A percentile compares a stretch with the other conserved stretches of the same genome.
Conservation (phyloP, 2,797 vertebrate species). For the Schizopygopsis malacanthus region DNA sequence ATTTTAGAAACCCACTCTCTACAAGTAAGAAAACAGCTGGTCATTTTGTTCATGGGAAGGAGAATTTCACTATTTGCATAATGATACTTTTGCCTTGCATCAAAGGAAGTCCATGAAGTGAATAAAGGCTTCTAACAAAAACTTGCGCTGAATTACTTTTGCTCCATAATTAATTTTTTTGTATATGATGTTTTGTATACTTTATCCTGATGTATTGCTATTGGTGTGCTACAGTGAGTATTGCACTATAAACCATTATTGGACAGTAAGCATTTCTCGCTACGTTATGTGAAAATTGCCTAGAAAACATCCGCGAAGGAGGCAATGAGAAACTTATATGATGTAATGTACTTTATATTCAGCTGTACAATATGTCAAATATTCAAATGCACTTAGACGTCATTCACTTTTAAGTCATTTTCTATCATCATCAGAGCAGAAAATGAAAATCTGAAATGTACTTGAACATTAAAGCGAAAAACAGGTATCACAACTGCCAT, state of each 20-base stretch:
- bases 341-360: background rate
- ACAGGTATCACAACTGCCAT: slow-evolving; percentile 76
- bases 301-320: background rate
- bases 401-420: slow-evolving; percentile 65
- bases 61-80: slow-evolving; percentile 52
- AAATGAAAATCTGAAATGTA: slow-evolving; percentile 73
- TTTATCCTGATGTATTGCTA: slow-evolving; percentile 54
- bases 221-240: slow-evolving; percentile 50
- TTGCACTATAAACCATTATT: slow-evolving; percentile 51
- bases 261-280: slow-evolving; percentile 45
- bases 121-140: background rate
- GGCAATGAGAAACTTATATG: slow-evolving; percentile 11
- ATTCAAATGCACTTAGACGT: slow-evolving; percentile 27
- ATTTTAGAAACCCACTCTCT: slow-evolving; percentile 46
- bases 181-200: background rate
- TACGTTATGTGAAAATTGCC: slow-evolving; percentile 26
- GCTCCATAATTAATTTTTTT: background rate
- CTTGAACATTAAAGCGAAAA: slow-evolving; percentile 77
- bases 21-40: slow-evolving; percentile 54
- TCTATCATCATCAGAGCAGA: slow-evolving; percentile 75
- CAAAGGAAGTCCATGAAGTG: slow-evolving; percentile 19
- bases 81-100: slow-evolving; percentile 27
- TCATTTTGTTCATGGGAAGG: slow-evolving; percentile 46
- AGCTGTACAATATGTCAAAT: slow-evolving; percentile 41
- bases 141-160: background rate